Percentiles rank a stretch among this genome's conserved stretches.
Conservation (phyloP, 2,888 invertebrate species). For the Tipula helvola region DNA sequence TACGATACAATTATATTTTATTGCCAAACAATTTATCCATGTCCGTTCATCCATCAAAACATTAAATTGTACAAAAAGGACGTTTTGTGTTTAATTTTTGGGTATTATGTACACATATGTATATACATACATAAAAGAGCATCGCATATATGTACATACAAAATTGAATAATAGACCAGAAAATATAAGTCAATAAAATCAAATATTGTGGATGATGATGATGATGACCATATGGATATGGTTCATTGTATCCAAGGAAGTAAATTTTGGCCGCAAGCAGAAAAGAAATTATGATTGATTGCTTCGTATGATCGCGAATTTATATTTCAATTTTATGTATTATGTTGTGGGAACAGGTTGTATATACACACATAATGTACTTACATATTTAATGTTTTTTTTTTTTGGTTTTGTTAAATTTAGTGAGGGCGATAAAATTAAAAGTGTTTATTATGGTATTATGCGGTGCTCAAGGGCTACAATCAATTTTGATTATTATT, state of each 20-base stretch:
- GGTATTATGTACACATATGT: no score
- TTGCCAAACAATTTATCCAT: not conserved
- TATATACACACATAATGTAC: not conserved
- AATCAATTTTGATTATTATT: not conserved
- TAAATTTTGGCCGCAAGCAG: not conserved
- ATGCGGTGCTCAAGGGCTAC: not conserved
- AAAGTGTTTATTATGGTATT: not conserved
- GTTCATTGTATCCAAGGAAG: not conserved
- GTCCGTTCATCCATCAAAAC: not conserved
- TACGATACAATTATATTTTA: not conserved
- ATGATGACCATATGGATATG: not conserved
- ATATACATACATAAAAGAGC: not conserved
- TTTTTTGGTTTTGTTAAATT: not conserved
- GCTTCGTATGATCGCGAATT: not conserved
- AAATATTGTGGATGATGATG: not conserved
- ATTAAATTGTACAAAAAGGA: not conserved
- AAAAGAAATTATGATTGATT: not conserved
- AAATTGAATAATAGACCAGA: not conserved
- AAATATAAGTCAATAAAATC: not conserved
- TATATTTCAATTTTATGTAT: not conserved
- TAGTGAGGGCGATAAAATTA: not conserved
- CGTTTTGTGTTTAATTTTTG: not conserved
- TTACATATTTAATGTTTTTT: not conserved
- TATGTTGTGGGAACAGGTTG: not conserved
- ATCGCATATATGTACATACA: not conserved